A percentile compares a stretch with the other conserved stretches of the same genome.
phyloP scores from a whole-genome alignment of 2,797 vertebrate genomes.

The Urophycis tenuis region DNA sequence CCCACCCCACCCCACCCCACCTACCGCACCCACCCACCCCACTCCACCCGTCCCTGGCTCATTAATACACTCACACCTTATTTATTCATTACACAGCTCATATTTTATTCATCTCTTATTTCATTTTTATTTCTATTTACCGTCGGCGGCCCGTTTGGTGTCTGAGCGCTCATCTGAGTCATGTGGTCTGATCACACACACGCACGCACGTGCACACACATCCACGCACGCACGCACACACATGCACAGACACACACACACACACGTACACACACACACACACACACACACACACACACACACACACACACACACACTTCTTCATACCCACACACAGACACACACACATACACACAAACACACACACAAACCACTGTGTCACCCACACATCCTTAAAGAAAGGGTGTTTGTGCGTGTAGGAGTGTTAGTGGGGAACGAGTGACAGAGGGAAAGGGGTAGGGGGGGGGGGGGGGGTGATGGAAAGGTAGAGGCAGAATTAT shows the following conservation, averaged over 20 bases:
- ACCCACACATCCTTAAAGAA: background rate
- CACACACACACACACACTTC: too few species aligned
- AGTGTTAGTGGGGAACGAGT: background rate
- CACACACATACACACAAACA: too few species aligned
- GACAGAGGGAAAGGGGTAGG: background rate
- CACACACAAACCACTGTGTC: too few species aligned
- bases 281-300: too few species aligned
- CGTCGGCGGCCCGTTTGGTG: conserved; percentile 1
- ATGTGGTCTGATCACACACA: conserved; percentile 48
- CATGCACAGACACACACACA: background rate
- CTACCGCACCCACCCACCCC: conserved; percentile 31
- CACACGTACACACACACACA: too few species aligned
- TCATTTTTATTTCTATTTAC: conserved; percentile 64
- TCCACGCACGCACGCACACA: background rate
- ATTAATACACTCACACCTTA: conserved; percentile 66
- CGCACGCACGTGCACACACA: too few species aligned
- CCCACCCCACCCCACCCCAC: conserved; percentile 28
- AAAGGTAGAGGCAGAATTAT: too few species aligned
- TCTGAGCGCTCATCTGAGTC: conserved; percentile 34
- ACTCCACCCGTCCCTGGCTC: conserved; percentile 47
- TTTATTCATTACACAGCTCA: conserved; percentile 68
- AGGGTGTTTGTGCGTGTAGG: background rate
- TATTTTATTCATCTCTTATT: conserved; percentile 66
- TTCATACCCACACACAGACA: too few species aligned
- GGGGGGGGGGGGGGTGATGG: too few species aligned